Evolutionary conservation across 1,140 invertebrate genomes (phyloP).

Genomic region (Drosophila tristis): DNA sequence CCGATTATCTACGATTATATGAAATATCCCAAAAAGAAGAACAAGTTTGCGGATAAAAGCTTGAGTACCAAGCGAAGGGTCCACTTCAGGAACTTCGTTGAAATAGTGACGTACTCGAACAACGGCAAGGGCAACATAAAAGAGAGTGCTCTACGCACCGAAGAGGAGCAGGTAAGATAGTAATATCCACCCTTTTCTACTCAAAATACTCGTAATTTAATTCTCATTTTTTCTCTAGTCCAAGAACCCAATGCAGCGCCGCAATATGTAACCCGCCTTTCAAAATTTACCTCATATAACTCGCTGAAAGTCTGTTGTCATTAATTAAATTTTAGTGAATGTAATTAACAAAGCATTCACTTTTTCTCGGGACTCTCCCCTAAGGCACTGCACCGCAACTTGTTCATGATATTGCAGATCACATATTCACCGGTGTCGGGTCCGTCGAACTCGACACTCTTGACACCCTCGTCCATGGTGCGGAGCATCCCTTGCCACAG

Average conservation of each 20-base stretch:
- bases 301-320: no score
- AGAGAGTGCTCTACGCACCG: conserved; percentile 42
- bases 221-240: background rate
- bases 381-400: conserved; percentile 47
- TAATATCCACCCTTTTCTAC: no score
- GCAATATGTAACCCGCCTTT: conserved; percentile 36
- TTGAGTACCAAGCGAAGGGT: conserved; percentile 31
- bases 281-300: no score
- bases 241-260: conserved; percentile 13
- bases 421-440: conserved; percentile 62
- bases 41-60: conserved; percentile 9
- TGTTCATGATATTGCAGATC: conserved; percentile 70
- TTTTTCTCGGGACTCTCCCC: background rate
- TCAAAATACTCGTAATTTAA: no score
- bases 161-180: conserved; percentile 63
- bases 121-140: conserved; percentile 52
- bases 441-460: conserved; percentile 66
- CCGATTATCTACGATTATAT: conserved; percentile 59
- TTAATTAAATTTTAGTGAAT: no score
- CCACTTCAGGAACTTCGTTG: conserved; percentile 54
- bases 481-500: conserved; percentile 57
- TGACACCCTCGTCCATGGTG: conserved; percentile 62
- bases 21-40: conserved; percentile 54
- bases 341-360: background rate
- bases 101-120: conserved; percentile 54